These are phyloP conservation scores for Zapus hudsonius DNA, from an alignment of 2,113 vertebrate genomes.

Conservation along the genomic window DNA sequence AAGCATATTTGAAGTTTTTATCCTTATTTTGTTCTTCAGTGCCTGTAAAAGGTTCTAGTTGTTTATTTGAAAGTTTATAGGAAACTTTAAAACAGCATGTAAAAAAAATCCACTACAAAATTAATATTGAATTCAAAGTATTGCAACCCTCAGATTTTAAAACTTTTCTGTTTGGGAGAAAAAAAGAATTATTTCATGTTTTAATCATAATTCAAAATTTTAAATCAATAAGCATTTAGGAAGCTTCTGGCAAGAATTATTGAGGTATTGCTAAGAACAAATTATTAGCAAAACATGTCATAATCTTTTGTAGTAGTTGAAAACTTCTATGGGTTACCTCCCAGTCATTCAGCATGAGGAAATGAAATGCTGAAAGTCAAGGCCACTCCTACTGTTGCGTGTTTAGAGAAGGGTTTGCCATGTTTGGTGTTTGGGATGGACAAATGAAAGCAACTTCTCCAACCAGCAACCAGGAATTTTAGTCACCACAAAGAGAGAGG, in stretches of 20 bases:
- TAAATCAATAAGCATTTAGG: background rate
- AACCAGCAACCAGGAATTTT: background rate
- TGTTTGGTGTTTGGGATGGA: background rate
- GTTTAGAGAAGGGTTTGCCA: background rate
- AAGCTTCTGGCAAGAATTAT: background rate
- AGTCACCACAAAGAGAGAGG: background rate
- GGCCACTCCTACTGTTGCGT: background rate
- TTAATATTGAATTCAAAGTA: slow-evolving; percentile 50
- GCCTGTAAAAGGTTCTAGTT: slow-evolving; percentile 21
- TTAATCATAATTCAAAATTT: slow-evolving; percentile 12
- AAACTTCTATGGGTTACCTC: background rate
- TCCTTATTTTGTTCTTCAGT: background rate
- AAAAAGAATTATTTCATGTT: background rate
- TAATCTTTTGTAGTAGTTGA: background rate
- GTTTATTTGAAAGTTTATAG: background rate
- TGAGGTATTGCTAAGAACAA: background rate
- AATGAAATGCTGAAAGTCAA: background rate
- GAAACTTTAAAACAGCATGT: slow-evolving; percentile 44
- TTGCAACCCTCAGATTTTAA: slow-evolving; percentile 5
- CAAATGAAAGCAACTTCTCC: background rate
- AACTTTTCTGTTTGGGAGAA: background rate
- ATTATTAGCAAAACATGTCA: background rate
- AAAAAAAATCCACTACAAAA: background rate
- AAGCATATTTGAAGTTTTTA: slow-evolving; percentile 30
- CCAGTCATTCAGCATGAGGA: background rate